Evolutionary conservation across 2,113 vertebrate genomes (phyloP).

Genomic region (Planiliza haematocheilus): DNA sequence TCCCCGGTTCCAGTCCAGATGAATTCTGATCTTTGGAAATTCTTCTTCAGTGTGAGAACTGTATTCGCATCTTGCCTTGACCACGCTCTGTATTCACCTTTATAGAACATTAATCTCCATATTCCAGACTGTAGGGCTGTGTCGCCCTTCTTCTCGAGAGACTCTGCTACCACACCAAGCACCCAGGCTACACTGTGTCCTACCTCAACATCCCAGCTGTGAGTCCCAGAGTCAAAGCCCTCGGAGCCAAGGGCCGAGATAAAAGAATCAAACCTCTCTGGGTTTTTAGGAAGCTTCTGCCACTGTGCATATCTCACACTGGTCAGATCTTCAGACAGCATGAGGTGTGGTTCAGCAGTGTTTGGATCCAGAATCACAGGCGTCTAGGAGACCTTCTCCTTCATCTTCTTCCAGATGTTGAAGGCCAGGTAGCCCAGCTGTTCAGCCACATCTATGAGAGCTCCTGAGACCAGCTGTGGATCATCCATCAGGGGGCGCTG

Average conservation of each 20-base stretch:
- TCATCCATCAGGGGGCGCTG: background rate
- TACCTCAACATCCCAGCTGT: conserved; percentile 42
- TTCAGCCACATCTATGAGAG: conserved; percentile 26
- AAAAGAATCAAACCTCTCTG: conserved; percentile 8
- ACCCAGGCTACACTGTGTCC: conserved; percentile 16
- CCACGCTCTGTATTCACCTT: conserved; percentile 4
- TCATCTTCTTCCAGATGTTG: conserved; percentile 48
- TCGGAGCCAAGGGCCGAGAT: conserved; percentile 12
- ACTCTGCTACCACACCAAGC: background rate
- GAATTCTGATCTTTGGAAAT: conserved; percentile 9
- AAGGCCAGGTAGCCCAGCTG: conserved; percentile 38
- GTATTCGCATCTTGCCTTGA: accelerated
- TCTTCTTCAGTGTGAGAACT: conserved; percentile 15
- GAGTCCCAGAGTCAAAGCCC: conserved; percentile 46
- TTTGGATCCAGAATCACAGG: conserved; percentile 35
- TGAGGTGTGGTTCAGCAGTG: conserved; percentile 8
- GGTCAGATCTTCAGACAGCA: conserved; percentile 34
- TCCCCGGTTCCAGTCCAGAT: background rate
- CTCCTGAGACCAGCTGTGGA: conserved; percentile 6
- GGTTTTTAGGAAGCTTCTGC: conserved; percentile 12
- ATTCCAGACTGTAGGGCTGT: background rate
- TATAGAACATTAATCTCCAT: conserved; percentile 10
- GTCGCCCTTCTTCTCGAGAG: background rate
- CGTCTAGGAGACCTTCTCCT: conserved; percentile 22
- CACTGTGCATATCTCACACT: background rate